Base-by-base conservation (phyloP, 2,113 vertebrate genomes). In the Coptodon bakossiorum region DNA sequence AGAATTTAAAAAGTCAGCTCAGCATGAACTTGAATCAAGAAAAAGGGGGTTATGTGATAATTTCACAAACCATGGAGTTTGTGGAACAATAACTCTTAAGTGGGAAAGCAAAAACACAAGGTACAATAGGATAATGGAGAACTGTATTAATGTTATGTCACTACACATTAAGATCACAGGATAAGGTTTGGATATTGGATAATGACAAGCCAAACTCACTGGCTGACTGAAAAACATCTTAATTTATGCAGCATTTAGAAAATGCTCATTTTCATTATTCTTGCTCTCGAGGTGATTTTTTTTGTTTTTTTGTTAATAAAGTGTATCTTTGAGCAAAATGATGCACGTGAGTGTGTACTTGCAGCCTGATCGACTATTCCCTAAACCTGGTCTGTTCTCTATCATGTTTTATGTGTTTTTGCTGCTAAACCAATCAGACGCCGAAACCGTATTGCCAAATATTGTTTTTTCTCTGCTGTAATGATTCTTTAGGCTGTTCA, bases 401-500 rank as follows among this genome's bases (percentile, higher is more conserved):
- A 90, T 94, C 92, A 91, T 81, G 73, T 88, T 94, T 94, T 94
- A 94, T 94, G 86, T 52, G 87, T 83, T 91, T 90, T 84, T 79
- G 31, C 94, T 95, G 94, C 85, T 92, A 93, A 94, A 94, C 83
- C 86, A 89, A 90, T 95, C 88, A 94, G 76, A 19, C 43, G 17
- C 56, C 56, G 59, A 19, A 80, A 89, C 84, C 5, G 19, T 71
- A 71, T 92, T 91, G 91, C 92, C 88, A 94, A 90, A 93, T 92
- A 94, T 92, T 92, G 91, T 92, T 93, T 90, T 91, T 89, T 86
- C 91, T 87, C 68, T 22, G 13, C 85, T 53, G 24, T 93, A 92
- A 95, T 94, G 88, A 89, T 88, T 93, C 92, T 94, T 90, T 91
- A 90, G 86, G 85, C 90, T 91, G 90, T 91, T 95, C 88, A 92